Percentiles rank a stretch among this genome's conserved stretches.
phyloP scores from a whole-genome alignment of 2,113 vertebrate genomes.

The Campylorhamphus procurvoides region DNA sequence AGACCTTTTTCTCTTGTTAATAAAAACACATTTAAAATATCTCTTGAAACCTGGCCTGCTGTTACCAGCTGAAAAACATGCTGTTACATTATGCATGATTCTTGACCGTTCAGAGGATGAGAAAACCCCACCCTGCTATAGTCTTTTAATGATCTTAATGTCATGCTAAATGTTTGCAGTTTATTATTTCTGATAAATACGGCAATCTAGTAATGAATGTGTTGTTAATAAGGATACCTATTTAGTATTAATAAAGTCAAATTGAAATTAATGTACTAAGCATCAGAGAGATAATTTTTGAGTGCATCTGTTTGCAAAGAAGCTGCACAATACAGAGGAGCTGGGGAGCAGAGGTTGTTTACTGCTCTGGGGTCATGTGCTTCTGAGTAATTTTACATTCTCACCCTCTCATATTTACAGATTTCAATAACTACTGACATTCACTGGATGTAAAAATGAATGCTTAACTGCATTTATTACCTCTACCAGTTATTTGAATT shows the following conservation, averaged over 20 bases:
- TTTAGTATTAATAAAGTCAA: slow-evolving; percentile 21
- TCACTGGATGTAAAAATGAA: background rate
- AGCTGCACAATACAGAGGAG: background rate
- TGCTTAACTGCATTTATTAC: background rate
- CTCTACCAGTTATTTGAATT: background rate
- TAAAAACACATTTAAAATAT: slow-evolving; percentile 62
- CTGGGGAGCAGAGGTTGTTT: background rate
- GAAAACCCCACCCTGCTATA: background rate
- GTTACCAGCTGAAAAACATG: slow-evolving; percentile 62
- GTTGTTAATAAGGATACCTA: slow-evolving; percentile 8
- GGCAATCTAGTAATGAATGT: slow-evolving; percentile 6
- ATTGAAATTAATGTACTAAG: slow-evolving; percentile 50
- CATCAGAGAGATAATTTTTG: background rate
- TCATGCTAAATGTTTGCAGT: slow-evolving; percentile 29
- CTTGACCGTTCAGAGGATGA: slow-evolving; percentile 39
- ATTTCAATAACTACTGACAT: background rate
- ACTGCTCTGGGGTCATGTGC: background rate
- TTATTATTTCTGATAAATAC: slow-evolving; percentile 55
- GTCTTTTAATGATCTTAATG: slow-evolving; percentile 11
- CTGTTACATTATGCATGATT: slow-evolving; percentile 74
- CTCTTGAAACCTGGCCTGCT: slow-evolving; percentile 63
- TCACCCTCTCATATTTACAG: background rate
- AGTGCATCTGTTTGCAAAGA: background rate
- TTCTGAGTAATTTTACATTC: background rate
- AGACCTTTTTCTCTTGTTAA: slow-evolving; percentile 51